A percentile compares a stretch with the other conserved stretches of the same genome.
These are phyloP conservation scores for Leguminivora glycinivorella DNA, from an alignment of 1,140 invertebrate species.

Conservation along the genomic window DNA sequence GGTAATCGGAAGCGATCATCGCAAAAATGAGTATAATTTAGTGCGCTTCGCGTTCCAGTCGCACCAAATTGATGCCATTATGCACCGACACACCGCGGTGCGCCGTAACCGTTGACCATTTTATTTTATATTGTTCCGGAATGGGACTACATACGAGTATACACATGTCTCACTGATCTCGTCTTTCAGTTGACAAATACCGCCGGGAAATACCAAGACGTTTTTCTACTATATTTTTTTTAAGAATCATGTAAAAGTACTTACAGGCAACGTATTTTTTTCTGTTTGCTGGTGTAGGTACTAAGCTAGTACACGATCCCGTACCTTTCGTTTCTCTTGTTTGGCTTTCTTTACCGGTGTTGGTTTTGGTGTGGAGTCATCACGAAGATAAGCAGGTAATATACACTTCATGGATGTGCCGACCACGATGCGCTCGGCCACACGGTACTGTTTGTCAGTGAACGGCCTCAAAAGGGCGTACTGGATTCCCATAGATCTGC, in stretches of 20 bases:
- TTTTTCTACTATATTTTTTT: too few relatives aligned
- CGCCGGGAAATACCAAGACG: too few relatives aligned
- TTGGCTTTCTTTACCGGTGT: conserved; percentile 48
- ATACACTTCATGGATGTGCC: conserved; percentile 48
- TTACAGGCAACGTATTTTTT: too few relatives aligned
- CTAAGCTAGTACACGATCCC: conserved; percentile 29
- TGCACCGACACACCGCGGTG: conserved; percentile 53
- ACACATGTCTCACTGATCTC: not conserved
- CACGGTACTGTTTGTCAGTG: conserved; percentile 57
- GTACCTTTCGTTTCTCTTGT: conserved; percentile 25
- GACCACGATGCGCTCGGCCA: conserved; percentile 59
- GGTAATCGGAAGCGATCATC: conserved; percentile 74
- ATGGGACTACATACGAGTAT: conserved; percentile 31
- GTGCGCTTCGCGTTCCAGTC: conserved; percentile 59
- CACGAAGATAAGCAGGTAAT: conserved; percentile 45
- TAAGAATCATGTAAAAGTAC: too few relatives aligned
- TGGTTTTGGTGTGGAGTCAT: conserved; percentile 48
- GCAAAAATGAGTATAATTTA: conserved; percentile 72
- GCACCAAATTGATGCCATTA: conserved; percentile 66
- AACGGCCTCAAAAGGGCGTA: conserved; percentile 61
- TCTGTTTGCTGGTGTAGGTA: not conserved
- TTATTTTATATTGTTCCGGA: conserved; percentile 34
- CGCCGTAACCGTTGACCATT: conserved; percentile 50
- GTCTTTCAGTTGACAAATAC: too few relatives aligned
- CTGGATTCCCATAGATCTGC: conserved; percentile 58